Percentiles rank a stretch among this genome's conserved stretches.
Evolutionary conservation across 2,797 vertebrate genomes (phyloP).

Genomic region (Propithecus perrieri): DNA sequence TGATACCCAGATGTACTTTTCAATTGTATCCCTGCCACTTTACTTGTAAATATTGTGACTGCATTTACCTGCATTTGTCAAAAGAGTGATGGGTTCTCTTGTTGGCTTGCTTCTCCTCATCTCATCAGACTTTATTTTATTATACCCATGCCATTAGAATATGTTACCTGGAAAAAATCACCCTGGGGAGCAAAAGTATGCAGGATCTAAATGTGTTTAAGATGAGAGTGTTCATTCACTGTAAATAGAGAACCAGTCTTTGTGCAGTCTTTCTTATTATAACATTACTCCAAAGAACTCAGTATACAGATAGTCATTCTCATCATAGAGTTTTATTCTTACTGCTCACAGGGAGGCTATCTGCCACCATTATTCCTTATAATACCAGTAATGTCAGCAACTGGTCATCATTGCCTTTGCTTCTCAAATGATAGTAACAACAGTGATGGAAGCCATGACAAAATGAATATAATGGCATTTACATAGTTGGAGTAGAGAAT

Average conservation of each 20-base stretch:
- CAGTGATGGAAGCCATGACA: not conserved
- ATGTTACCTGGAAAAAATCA: slow-evolving; percentile 65
- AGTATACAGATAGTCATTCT: not conserved
- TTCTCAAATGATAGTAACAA: not conserved
- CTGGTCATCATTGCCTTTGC: not conserved
- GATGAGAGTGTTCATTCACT: slow-evolving; percentile 56
- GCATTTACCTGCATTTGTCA: slow-evolving; percentile 74
- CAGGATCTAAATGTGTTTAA: slow-evolving; percentile 55
- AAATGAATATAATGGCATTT: not conserved
- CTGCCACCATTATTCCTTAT: not conserved
- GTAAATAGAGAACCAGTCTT: slow-evolving; percentile 54
- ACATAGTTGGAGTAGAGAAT: not conserved
- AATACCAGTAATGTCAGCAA: not conserved
- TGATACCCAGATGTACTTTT: slow-evolving; percentile 74
- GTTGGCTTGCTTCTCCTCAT: slow-evolving; percentile 17
- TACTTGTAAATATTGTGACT: slow-evolving; percentile 78
- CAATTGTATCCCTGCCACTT: slow-evolving; percentile 73
- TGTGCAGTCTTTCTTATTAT: slow-evolving; percentile 34
- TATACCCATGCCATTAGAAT: slow-evolving; percentile 44
- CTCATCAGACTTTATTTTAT: slow-evolving; percentile 73
- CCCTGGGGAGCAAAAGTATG: slow-evolving; percentile 53
- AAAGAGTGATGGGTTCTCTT: slow-evolving; percentile 70
- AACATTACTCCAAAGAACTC: not conserved
- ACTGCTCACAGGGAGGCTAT: not conserved
- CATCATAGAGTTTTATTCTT: not conserved